Evolutionary conservation across 2,113 vertebrate species (phyloP).

Genomic region (Zosterops japonicus): DNA sequence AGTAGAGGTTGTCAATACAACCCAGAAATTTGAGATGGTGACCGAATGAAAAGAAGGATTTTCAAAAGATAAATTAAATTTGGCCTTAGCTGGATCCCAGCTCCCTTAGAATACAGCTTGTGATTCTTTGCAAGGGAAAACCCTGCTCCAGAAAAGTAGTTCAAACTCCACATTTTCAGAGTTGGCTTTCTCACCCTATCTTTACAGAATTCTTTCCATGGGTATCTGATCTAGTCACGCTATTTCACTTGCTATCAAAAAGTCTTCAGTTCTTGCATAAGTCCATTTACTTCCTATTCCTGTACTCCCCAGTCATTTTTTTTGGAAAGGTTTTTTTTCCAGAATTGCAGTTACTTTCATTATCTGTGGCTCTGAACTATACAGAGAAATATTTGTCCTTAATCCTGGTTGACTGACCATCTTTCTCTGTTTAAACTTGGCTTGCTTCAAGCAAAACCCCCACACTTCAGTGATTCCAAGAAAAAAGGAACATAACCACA

Average conservation of each 20-base stretch:
- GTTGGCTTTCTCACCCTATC: not conserved
- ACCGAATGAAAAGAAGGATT: not conserved
- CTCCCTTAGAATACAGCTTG: not conserved
- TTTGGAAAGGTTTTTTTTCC: not conserved
- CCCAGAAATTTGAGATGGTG: not conserved
- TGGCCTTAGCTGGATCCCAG: not conserved
- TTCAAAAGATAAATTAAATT: not conserved
- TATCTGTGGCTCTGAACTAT: not conserved
- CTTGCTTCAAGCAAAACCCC: constrained; percentile 25
- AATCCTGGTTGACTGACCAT: not conserved
- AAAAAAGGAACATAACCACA: constrained; percentile 30
- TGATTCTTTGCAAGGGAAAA: not conserved
- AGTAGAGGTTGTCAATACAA: not conserved
- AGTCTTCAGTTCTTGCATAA: not conserved
- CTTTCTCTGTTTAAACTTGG: constrained; percentile 16
- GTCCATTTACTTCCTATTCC: not conserved
- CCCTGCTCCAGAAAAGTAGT: not conserved
- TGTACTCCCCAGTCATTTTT: not conserved
- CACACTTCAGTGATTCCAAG: constrained; percentile 47
- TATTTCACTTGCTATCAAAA: not conserved
- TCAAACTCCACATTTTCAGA: not conserved
- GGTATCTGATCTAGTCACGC: not conserved
- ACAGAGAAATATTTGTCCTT: not conserved
- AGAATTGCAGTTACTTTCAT: not conserved
- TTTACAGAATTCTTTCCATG: not conserved